Conservation (phyloP, 2,797 vertebrate species). For the Sorex maritimensis region DNA sequence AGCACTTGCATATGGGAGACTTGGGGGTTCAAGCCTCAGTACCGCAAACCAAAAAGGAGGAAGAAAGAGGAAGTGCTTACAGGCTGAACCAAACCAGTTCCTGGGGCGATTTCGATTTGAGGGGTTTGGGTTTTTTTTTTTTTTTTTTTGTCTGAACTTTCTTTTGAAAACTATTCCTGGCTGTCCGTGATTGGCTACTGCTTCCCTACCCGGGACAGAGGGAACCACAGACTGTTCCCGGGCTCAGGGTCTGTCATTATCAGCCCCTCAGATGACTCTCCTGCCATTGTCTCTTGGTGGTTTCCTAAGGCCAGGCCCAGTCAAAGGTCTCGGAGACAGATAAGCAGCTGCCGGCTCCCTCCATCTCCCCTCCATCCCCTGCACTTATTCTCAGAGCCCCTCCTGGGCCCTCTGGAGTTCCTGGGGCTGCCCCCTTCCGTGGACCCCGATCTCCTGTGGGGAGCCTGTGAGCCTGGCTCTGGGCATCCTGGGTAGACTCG, state of each 20-base stretch:
- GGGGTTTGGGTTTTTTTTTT: background rate
- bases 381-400: background rate
- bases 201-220: background rate
- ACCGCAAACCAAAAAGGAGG: background rate
- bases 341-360: background rate
- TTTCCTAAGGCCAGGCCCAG: background rate
- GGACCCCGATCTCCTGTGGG: no score
- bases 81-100: no score
- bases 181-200: background rate
- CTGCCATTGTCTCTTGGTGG: background rate
- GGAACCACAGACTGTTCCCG: background rate
- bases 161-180: background rate
- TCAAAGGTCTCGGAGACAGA: background rate
- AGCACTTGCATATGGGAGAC: no score
- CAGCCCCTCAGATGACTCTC: background rate
- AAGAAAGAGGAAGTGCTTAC: background rate
- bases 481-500: no score
- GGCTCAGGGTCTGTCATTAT: background rate
- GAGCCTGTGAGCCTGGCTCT: no score
- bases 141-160: background rate
- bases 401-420: background rate
- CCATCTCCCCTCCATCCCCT: fast-evolving
- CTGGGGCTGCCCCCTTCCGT: no score
- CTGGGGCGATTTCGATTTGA: no score
- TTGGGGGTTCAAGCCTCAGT: no score